Evolutionary conservation across 2,888 invertebrate genomes (phyloP), one percentile per base, ranked within the genome.

Genomic region (Phyllotreta cruciferae): DNA sequence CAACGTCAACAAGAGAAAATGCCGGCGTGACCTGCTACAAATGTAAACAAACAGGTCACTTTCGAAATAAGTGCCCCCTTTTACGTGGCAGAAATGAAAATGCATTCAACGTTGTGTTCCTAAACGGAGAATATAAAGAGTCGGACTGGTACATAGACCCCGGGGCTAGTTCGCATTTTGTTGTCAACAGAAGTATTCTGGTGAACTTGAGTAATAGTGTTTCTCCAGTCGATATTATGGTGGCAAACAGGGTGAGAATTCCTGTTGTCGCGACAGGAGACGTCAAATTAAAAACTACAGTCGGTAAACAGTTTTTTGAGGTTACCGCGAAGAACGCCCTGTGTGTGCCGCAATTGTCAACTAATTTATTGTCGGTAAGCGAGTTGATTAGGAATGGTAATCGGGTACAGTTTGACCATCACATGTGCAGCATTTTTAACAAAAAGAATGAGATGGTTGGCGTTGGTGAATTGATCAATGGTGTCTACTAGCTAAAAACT

Each of bases 101-200:
- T 24, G 24, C 24, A 3, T 24, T 24, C 4, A 24, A 24, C 24
- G 24, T 24, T 24, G 24, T 24, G 7, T 71, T 70, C 63, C 41
- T 68, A 36, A 69, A 57, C 57, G 66, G 63, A 34, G 36, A 61
- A 11, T 71, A 37, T 45, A n/a, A 64, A 24, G 24, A 24, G 24
- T 24, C 24, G 24, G 24, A 71, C 37, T 71, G 68, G 68, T 71
- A 70, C 42, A 54, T 71, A 41, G 70, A 72, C 24, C 4, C 24
- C 24, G 24, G 24, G 24, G 24, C 24, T 24, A 24, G 24, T 24
- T 24, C 52, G 1, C 71, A 72, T 63, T 45, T 70, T 24, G 71
- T 70, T 11, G 54, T 66, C 8, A 39, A 49, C 34, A 50, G 54
- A 41, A 60, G 61, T 45, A 62, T 62, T 62, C n/a, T 66, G 37